Conservation (phyloP, 2,113 vertebrate species). For the Datnioides undecimradiatus region DNA sequence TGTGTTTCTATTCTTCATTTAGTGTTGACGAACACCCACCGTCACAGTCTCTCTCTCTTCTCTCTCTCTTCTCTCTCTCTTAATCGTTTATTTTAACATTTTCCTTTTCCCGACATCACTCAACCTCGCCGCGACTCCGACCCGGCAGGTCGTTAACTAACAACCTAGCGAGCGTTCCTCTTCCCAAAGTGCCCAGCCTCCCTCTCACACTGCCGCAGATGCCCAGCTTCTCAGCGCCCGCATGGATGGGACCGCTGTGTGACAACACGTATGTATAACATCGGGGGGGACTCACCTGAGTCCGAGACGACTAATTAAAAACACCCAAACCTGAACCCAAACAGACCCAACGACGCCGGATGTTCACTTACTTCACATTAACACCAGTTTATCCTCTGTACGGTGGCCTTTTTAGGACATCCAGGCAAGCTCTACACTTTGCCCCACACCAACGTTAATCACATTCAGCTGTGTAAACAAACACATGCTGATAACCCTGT, state of each 20-base stretch:
- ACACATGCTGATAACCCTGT: too few relatives aligned
- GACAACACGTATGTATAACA: conserved; percentile 95
- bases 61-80: conserved; percentile 16
- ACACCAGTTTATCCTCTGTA: too few relatives aligned
- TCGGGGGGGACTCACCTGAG: background rate
- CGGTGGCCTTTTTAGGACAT: too few relatives aligned
- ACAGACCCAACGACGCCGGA: conserved; percentile 10
- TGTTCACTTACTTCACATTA: too few relatives aligned
- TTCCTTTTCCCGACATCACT: background rate
- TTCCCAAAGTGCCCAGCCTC: conserved; percentile 97
- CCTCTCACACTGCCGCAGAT: conserved; percentile 96
- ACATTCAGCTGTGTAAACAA: too few relatives aligned
- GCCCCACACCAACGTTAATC: too few relatives aligned
- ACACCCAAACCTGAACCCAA: conserved; percentile 7
- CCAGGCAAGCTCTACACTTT: too few relatives aligned
- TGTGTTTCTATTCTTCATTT: background rate
- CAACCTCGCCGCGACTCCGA: conserved; percentile 56
- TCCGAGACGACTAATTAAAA: background rate
- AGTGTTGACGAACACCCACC: background rate
- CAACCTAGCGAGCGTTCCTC: conserved; percentile 96
- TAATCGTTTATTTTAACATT: conserved; percentile 26
- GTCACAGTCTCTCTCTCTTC: conserved; percentile 16
- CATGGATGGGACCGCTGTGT: conserved; percentile 96
- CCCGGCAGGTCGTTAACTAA: conserved; percentile 95
- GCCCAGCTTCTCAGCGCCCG: conserved; percentile 93